Evolutionary conservation across 1,140 invertebrate species (phyloP), one percentile per base, ranked within the genome.

Genomic region (Glossosoma conforme): DNA sequence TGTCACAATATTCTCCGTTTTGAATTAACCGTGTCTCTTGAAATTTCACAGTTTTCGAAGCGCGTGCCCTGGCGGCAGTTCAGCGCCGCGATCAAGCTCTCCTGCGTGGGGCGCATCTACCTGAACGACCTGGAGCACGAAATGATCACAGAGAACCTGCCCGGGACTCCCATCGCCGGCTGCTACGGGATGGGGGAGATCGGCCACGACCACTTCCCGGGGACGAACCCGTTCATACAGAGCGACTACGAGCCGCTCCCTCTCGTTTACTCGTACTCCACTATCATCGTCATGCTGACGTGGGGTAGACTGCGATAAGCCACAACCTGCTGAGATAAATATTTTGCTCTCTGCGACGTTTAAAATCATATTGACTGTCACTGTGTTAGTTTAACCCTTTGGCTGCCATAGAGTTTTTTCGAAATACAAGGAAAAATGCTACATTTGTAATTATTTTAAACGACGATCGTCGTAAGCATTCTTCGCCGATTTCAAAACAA

Each of bases 121-220:
- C 67, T 63, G 21, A 66, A 69, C 44, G 61, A 62, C 14, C 42
- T 62, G 6, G 69, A 74, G 37, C 64, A 68, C 45, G 61, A 67
- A 3, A 62, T 58, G 20, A 70, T 71, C 54, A 58, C 67, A 2
- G 54, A 60, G 1, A 61, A 60, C 9, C 72, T 74, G 46, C 71
- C 70, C 0, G 45, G 60, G 18, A 72, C 69, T 4, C 59, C 60
- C n/a, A 53, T 72, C 3, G 40, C 64, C 35, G 70, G 68, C 28
- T 70, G 69, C 46, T 70, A 63, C 50, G 71, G 70, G 2, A 66
- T 69, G 44, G 68, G 68, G 2, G 70, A 72, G 44, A 42, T 71
- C n/a, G 71, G 67, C 0, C 9, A n/a, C 1, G 24, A 43, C 22
- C 15, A 22, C 19, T 9, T 44, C 6, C 41, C 41, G 14, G 10